Evolutionary conservation across 2,797 vertebrate genomes (phyloP).

Genomic region (Nannoperca obscura): DNA sequence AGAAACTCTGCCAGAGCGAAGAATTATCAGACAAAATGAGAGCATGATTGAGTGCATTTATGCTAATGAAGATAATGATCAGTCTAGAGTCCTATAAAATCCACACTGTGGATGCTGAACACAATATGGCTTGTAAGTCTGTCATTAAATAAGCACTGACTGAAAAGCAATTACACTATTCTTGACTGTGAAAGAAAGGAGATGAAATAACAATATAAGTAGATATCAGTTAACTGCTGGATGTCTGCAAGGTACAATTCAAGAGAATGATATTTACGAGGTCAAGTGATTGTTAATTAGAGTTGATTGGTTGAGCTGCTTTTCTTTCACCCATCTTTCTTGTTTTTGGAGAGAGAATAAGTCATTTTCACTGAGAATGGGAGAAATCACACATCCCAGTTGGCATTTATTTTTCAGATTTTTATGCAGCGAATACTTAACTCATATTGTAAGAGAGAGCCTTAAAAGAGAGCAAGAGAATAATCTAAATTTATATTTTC

Average conservation of each 20-base stretch:
- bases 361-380: background rate
- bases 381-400: background rate
- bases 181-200: constrained; percentile 27
- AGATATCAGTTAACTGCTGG: constrained; percentile 17
- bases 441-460: background rate
- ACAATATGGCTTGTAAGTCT: constrained; percentile 42
- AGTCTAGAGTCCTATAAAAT: constrained; percentile 19
- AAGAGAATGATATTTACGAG: constrained; percentile 14
- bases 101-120: constrained; percentile 7
- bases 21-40: constrained; percentile 15
- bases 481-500: background rate
- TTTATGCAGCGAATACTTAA: background rate
- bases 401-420: background rate
- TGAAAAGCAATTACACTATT: constrained; percentile 37
- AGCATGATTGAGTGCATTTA: constrained; percentile 28
- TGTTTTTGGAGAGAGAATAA: background rate
- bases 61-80: constrained; percentile 46
- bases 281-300: constrained; percentile 41
- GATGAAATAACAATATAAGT: constrained; percentile 38
- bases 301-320: background rate
- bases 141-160: constrained; percentile 48
- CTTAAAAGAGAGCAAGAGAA: background rate
- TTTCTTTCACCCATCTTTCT: background rate
- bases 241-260: constrained; percentile 2
- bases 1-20: constrained; percentile 12